A percentile compares a stretch with the other conserved stretches of the same genome.
Conservation (phyloP, 2,797 vertebrate genomes). For the Syngnathus acus region DNA sequence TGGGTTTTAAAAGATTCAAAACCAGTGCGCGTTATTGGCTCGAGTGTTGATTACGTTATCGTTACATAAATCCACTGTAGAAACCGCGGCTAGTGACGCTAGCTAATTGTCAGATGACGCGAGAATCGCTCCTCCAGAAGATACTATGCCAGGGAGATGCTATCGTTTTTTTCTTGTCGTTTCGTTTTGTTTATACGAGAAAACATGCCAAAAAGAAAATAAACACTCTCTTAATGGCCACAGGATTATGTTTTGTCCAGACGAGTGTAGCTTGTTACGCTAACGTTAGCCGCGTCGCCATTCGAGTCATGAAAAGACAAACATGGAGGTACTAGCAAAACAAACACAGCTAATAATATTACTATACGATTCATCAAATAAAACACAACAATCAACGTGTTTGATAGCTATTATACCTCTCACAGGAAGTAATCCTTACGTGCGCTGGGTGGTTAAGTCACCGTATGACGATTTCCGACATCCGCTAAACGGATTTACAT, state of each 20-base stretch:
- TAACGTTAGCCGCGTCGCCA: slow-evolving; percentile 40
- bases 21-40: not conserved
- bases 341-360: slow-evolving; percentile 4
- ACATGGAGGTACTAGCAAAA: not conserved
- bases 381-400: too few relatives aligned
- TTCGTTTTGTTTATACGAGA: not conserved
- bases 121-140: not conserved
- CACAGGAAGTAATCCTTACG: not conserved
- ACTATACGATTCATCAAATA: not conserved
- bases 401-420: not conserved
- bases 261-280: slow-evolving; percentile 13
- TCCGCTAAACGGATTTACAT: slow-evolving; percentile 22
- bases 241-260: slow-evolving; percentile 3
- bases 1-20: not conserved
- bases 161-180: not conserved
- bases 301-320: slow-evolving; percentile 11
- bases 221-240: not conserved
- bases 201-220: too few relatives aligned
- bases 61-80: not conserved
- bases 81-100: not conserved
- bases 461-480: slow-evolving; percentile 31
- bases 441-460: slow-evolving; percentile 23
- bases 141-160: not conserved
- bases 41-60: not conserved
- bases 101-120: not conserved